Conservation (phyloP, 2,113 vertebrate genomes). For the Thalassarche chlororhynchos region DNA sequence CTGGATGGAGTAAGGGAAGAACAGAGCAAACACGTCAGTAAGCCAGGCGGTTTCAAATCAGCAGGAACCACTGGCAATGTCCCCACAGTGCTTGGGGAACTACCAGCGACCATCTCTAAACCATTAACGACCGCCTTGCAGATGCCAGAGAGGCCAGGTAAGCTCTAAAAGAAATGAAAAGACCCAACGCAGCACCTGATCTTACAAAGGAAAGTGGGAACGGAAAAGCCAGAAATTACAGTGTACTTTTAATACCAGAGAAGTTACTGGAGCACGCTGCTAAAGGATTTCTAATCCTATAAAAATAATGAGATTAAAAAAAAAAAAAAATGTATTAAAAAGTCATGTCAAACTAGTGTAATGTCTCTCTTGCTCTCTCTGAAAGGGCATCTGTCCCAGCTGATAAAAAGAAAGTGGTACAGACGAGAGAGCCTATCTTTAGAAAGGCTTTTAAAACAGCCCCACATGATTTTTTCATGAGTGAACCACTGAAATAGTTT, state of each 20-base stretch:
- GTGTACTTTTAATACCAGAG: neutral
- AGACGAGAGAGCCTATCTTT: conserved; percentile 12
- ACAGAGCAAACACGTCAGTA: neutral
- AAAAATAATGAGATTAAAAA: neutral
- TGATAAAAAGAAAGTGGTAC: conserved; percentile 24
- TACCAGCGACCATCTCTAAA: neutral
- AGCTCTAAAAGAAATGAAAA: neutral
- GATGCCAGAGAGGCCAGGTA: neutral
- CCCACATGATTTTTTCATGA: neutral
- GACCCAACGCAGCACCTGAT: neutral
- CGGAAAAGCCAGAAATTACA: neutral
- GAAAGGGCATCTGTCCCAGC: neutral
- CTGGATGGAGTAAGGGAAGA: neutral
- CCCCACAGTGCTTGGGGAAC: neutral
- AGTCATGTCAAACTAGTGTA: neutral
- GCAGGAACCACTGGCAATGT: neutral
- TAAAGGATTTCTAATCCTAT: neutral
- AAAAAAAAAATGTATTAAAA: neutral
- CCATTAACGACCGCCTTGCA: neutral
- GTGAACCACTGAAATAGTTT: neutral
- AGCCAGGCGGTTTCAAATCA: neutral
- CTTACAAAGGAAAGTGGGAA: neutral
- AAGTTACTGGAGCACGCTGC: neutral
- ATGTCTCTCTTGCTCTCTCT: neutral
- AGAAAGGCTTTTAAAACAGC: conserved; percentile 39